Conservation (phyloP, 1,140 invertebrate species). For the Antheraea mylitta region DNA sequence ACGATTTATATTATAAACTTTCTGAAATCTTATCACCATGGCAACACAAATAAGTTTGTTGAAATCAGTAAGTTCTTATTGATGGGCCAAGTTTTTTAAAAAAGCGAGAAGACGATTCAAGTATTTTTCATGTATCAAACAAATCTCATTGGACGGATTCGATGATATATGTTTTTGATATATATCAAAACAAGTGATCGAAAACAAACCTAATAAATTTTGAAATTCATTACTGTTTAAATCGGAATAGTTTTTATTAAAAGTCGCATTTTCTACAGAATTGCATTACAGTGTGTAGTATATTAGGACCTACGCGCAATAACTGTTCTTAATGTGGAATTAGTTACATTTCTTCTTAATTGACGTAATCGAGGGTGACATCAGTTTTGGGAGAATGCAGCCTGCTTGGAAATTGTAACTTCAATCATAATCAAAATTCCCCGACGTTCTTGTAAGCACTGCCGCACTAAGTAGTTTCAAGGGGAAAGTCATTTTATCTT, state of each 20-base stretch:
- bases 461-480: not conserved
- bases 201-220: conserved; percentile 9
- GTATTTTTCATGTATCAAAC: no score
- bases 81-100: no score
- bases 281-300: not conserved
- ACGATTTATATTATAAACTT: not conserved
- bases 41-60: conserved; percentile 29
- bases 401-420: conserved; percentile 35
- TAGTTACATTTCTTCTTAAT: conserved; percentile 32
- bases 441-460: not conserved
- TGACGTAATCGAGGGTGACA: conserved; percentile 55
- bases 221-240: not conserved
- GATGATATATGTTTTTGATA: no score
- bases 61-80: no score
- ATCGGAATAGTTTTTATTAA: not conserved
- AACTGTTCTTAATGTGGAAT: not conserved
- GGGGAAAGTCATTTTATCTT: conserved; percentile 14
- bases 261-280: not conserved
- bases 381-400: conserved; percentile 34
- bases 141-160: no score
- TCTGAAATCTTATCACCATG: conserved; percentile 21
- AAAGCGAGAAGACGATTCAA: no score
- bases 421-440: not conserved
- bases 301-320: not conserved
- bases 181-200: no score